Evolutionary conservation across 2,888 invertebrate genomes (phyloP).

Genomic region (Andrena camellia): DNA sequence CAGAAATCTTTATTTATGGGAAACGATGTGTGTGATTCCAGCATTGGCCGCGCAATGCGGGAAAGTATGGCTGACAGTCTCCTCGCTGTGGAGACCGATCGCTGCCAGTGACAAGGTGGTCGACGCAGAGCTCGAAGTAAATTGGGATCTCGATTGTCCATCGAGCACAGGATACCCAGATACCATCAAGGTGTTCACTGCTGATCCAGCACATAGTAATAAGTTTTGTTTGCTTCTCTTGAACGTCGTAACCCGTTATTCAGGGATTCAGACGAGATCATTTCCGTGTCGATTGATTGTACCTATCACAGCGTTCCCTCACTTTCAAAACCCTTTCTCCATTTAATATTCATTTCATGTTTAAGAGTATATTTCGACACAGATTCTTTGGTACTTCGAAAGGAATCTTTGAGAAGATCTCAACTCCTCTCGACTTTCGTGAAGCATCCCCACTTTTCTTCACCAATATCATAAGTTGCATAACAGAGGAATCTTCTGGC

Average conservation of each 20-base stretch:
- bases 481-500: too few relatives aligned
- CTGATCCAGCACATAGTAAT: slow-evolving; percentile 80
- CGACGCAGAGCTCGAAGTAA: slow-evolving; percentile 86
- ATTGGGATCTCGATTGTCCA: slow-evolving; percentile 86
- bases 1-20: background rate
- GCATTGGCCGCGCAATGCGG: slow-evolving; percentile 83
- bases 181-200: slow-evolving; percentile 82
- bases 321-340: too few relatives aligned
- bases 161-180: slow-evolving; percentile 76
- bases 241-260: slow-evolving; percentile 30
- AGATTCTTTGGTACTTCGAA: background rate
- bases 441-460: background rate
- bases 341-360: too few relatives aligned
- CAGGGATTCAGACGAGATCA: background rate
- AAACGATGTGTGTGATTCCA: slow-evolving; percentile 46
- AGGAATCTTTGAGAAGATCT: background rate
- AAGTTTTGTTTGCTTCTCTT: slow-evolving; percentile 68
- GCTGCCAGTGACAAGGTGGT: slow-evolving; percentile 78
- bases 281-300: background rate
- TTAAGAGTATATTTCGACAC: background rate
- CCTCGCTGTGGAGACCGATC: slow-evolving; percentile 84
- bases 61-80: slow-evolving; percentile 86
- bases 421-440: background rate
- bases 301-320: background rate
- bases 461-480: background rate